phyloP scores from a whole-genome alignment of 2,113 vertebrate genomes.

The Bombycilla garrulus region DNA sequence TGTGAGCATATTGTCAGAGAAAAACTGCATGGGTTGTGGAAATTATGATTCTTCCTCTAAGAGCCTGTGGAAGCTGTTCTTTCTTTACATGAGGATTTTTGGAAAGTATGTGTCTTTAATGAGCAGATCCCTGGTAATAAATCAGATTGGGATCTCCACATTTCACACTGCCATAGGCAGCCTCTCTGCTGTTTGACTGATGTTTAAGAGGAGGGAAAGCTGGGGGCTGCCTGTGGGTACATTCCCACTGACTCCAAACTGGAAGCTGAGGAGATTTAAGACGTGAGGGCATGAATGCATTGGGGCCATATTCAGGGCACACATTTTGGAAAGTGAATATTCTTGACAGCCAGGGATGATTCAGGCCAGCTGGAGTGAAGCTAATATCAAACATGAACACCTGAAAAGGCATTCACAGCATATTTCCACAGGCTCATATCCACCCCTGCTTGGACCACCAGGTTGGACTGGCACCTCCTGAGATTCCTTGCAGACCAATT shows the following conservation, averaged over 20 bases:
- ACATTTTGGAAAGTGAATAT: fast-evolving
- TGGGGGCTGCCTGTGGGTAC: not conserved
- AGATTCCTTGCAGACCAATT: not conserved
- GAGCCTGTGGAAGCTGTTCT: not conserved
- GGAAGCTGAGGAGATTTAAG: not conserved
- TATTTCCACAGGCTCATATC: not conserved
- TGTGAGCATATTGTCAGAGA: not conserved
- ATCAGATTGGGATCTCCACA: not conserved
- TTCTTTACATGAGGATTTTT: not conserved
- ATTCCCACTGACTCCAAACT: not conserved
- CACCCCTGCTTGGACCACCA: not conserved
- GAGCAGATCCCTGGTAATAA: not conserved
- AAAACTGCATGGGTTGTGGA: not conserved
- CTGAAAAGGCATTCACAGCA: not conserved
- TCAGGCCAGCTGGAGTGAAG: not conserved
- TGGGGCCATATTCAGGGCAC: not conserved
- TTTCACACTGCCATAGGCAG: fast-evolving
- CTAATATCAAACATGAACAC: not conserved
- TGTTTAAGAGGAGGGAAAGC: not conserved
- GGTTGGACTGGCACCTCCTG: not conserved
- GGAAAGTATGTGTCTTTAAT: not conserved
- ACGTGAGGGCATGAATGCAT: not conserved
- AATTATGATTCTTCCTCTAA: not conserved
- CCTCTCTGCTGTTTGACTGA: not conserved
- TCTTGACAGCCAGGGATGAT: not conserved